phyloP scores from a whole-genome alignment of 2,888 invertebrate genomes.

The Cheilosia vernalis region DNA sequence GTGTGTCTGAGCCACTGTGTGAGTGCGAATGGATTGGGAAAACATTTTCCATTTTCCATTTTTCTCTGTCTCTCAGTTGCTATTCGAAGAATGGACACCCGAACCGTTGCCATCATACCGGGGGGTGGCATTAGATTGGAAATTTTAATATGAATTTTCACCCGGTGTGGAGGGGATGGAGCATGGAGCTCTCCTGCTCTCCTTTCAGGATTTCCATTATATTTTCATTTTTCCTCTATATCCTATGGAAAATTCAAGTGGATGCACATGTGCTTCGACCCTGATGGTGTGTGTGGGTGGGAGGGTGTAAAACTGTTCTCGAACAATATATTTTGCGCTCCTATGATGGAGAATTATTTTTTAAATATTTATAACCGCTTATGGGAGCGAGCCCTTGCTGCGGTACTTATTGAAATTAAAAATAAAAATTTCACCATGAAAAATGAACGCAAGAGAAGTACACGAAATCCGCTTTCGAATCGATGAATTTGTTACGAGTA shows the following conservation, averaged over 20 bases:
- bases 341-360: conserved; percentile 74
- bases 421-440: conserved; percentile 69
- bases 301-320: background rate
- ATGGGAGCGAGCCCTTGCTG: conserved; percentile 16
- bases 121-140: conserved; percentile 73
- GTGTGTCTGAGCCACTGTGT: conserved; percentile 1
- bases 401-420: conserved; percentile 72
- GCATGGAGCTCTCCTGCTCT: background rate
- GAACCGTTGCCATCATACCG: background rate
- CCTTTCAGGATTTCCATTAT: conserved; percentile 49
- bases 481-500: conserved; percentile 22
- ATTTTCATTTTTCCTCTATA: conserved; percentile 41
- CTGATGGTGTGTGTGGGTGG: no score
- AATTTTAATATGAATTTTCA: conserved; percentile 73
- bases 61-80: conserved; percentile 57
- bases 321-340: conserved; percentile 20
- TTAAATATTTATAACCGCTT: conserved; percentile 71
- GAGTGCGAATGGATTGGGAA: conserved; percentile 34
- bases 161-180: conserved; percentile 15
- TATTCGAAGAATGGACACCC: conserved; percentile 34
- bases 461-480: conserved; percentile 69
- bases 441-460: conserved; percentile 57
- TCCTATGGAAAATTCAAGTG: conserved; percentile 51
- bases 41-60: conserved; percentile 67
- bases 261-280: conserved; percentile 48